These are phyloP conservation scores for Helicolenus hilgendorfi DNA, from an alignment of 2,797 vertebrate species.

Conservation along the genomic window DNA sequence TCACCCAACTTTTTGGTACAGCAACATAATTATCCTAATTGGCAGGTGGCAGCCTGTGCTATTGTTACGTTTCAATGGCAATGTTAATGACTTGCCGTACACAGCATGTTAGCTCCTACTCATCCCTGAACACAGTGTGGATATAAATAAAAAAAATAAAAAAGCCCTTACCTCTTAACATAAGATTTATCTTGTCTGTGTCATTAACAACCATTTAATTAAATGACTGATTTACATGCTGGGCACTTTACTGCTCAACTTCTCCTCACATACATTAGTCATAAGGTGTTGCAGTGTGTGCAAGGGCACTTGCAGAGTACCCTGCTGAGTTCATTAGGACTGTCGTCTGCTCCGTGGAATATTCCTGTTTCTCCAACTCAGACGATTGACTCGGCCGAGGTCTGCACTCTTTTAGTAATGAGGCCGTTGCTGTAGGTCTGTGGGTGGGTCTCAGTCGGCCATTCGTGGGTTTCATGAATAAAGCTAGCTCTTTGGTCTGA, in stretches of 20 bases:
- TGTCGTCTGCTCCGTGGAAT: slow-evolving; percentile 67
- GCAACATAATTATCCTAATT: slow-evolving; percentile 53
- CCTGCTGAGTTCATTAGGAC: slow-evolving; percentile 80
- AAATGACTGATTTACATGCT: slow-evolving; percentile 70
- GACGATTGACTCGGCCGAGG: slow-evolving; percentile 40
- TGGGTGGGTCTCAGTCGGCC: slow-evolving; percentile 38
- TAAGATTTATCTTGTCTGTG: slow-evolving; percentile 57
- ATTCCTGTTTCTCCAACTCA: slow-evolving; percentile 57
- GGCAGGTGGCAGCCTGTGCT: slow-evolving; percentile 49
- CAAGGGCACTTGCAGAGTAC: slow-evolving; percentile 56
- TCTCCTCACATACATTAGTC: slow-evolving; percentile 74
- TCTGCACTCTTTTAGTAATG: slow-evolving; percentile 58
- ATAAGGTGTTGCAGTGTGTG: slow-evolving; percentile 65
- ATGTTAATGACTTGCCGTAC: slow-evolving; percentile 48
- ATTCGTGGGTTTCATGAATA: slow-evolving; percentile 50
- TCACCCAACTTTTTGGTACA: slow-evolving; percentile 27
- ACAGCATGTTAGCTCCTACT: slow-evolving; percentile 25
- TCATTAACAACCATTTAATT: slow-evolving; percentile 69
- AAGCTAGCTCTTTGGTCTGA: slow-evolving; percentile 22
- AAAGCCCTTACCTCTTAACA: slow-evolving; percentile 22
- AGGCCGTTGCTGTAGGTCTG: slow-evolving; percentile 49
- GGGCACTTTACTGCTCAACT: slow-evolving; percentile 56
- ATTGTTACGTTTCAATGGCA: slow-evolving; percentile 53
- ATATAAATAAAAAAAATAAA: neutral
- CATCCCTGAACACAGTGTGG: slow-evolving; percentile 12